Percentiles rank a stretch among this genome's conserved stretches.
These are phyloP conservation scores for Oscheius myriophilus DNA, from an alignment of 2,888 invertebrate species.

Conservation along the genomic window DNA sequence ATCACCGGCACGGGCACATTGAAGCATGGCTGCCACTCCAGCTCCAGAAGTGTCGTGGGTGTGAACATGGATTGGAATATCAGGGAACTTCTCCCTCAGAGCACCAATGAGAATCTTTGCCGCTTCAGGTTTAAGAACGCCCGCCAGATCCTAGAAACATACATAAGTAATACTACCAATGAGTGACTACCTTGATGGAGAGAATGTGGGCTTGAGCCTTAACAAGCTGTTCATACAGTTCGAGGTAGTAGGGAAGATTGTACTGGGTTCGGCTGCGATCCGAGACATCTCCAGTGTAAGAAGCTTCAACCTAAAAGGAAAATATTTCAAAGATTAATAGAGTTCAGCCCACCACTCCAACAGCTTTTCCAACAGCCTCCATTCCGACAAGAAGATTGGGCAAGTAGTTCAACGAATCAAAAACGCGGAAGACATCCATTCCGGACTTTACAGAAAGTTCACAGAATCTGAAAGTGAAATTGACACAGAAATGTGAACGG, in stretches of 20 bases:
- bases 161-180: slow-evolving; percentile 2
- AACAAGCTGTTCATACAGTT: slow-evolving; percentile 91
- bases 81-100: slow-evolving; percentile 89
- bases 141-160: slow-evolving; percentile 72
- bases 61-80: slow-evolving; percentile 96
- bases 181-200: slow-evolving; percentile 59
- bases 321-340: not conserved
- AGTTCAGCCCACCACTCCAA: slow-evolving; percentile 50
- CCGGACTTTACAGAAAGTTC: slow-evolving; percentile 92
- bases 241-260: slow-evolving; percentile 90
- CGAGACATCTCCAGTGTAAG: slow-evolving; percentile 82
- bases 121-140: slow-evolving; percentile 90
- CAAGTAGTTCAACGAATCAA: slow-evolving; percentile 96
- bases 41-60: slow-evolving; percentile 98
- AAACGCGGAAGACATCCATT: slow-evolving; percentile 98
- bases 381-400: slow-evolving; percentile 94
- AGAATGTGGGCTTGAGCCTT: slow-evolving; percentile 77
- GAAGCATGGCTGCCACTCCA: slow-evolving; percentile 77
- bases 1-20: slow-evolving; percentile 73
- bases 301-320: slow-evolving; percentile 39
- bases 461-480: slow-evolving; percentile 80
- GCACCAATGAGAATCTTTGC: slow-evolving; percentile 84
- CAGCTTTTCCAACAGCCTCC: slow-evolving; percentile 88
- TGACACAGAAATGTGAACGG: not conserved
- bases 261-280: slow-evolving; percentile 90